Evolutionary conservation across 2,888 invertebrate genomes (phyloP).

Genomic region (Meta bourneti): DNA sequence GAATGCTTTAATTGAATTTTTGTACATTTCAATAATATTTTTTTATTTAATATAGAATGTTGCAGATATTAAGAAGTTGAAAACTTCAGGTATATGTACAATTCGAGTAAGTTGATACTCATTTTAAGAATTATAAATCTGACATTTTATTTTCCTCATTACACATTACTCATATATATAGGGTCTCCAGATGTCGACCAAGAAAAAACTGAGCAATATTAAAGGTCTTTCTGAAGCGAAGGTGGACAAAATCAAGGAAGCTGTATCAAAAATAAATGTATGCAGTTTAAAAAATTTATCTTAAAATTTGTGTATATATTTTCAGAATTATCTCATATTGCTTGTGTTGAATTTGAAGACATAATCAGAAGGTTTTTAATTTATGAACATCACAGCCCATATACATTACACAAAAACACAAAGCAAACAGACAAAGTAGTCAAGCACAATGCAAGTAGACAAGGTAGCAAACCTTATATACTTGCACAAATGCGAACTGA

Average conservation of each 20-base stretch:
- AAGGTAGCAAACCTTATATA: too few species aligned
- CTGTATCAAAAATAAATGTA: slow-evolving; percentile 85
- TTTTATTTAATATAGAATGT: slow-evolving; percentile 82
- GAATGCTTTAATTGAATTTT: not conserved
- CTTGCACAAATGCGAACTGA: too few species aligned
- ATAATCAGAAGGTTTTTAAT: not conserved
- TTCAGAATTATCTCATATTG: not conserved
- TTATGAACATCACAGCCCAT: too few species aligned
- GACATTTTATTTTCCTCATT: not conserved
- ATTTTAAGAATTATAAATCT: too few species aligned
- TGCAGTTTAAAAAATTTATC: slow-evolving; percentile 15
- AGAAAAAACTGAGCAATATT: slow-evolving; percentile 86
- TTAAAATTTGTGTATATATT: not conserved
- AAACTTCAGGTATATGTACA: slow-evolving; percentile 89
- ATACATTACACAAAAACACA: too few species aligned
- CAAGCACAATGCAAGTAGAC: too few species aligned
- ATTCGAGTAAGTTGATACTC: slow-evolving; percentile 83
- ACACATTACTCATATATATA: slow-evolving; percentile 71
- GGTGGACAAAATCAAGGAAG: slow-evolving; percentile 90
- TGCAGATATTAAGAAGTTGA: slow-evolving; percentile 89
- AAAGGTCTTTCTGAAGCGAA: slow-evolving; percentile 90
- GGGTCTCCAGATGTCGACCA: slow-evolving; percentile 90
- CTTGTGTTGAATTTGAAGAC: not conserved
- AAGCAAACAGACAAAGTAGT: too few species aligned
- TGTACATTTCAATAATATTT: not conserved